A percentile compares a stretch with the other conserved stretches of the same genome.
Conservation (phyloP, 2,888 invertebrate species). For the Apamea crenata region DNA sequence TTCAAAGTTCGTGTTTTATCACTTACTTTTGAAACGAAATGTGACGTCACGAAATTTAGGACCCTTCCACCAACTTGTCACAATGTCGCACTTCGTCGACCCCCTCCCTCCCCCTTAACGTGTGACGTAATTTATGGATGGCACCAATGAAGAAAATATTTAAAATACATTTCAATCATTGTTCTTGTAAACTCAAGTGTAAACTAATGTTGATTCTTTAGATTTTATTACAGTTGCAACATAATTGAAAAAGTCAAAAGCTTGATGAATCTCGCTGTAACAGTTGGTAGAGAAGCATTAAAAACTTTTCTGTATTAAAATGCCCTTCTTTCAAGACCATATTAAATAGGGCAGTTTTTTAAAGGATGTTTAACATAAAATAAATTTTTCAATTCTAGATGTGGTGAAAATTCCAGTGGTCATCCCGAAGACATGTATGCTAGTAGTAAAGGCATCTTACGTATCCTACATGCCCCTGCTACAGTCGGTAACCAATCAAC, state of each 20-base stretch:
- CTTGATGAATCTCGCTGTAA: background rate
- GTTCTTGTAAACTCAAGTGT: background rate
- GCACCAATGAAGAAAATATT: no score
- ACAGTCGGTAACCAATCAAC: constrained; percentile 75
- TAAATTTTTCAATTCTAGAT: constrained; percentile 82
- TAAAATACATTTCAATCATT: background rate
- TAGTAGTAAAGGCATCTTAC: constrained; percentile 77
- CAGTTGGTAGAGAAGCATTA: background rate
- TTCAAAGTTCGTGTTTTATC: no score
- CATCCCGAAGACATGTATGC: constrained; percentile 82
- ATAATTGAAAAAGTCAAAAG: background rate
- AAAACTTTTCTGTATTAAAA: background rate
- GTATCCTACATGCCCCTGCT: constrained; percentile 81
- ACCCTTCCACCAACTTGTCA: no score
- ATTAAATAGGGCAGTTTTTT: background rate
- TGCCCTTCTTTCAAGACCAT: background rate
- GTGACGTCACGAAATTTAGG: no score
- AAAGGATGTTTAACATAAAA: background rate
- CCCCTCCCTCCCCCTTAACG: no score
- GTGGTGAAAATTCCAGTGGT: constrained; percentile 76
- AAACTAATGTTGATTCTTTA: background rate
- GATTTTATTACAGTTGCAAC: background rate
- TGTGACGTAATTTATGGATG: no score
- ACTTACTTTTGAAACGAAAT: no score
- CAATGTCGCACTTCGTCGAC: no score